Conservation (phyloP, 2,888 invertebrate species). For the Lasioglossum morio region DNA sequence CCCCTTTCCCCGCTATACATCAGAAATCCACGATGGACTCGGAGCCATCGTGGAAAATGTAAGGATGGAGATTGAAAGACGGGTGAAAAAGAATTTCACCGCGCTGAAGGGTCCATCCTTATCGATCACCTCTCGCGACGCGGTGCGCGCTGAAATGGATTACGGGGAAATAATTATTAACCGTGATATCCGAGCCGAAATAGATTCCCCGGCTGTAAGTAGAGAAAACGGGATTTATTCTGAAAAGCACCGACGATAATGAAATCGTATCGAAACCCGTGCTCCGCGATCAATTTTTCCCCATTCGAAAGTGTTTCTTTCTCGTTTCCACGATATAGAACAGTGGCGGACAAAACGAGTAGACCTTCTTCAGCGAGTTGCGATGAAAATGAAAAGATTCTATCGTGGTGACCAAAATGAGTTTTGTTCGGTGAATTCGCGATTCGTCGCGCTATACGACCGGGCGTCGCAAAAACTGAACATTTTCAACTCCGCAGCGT, state of each 20-base stretch:
- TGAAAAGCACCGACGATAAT: background rate
- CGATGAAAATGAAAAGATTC: background rate
- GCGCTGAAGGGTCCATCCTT: background rate
- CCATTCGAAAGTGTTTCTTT: background rate
- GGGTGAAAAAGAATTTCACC: constrained; percentile 36
- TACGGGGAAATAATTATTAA: constrained; percentile 17
- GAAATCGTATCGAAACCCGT: background rate
- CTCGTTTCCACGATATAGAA: background rate
- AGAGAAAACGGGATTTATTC: background rate
- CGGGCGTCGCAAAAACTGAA: background rate
- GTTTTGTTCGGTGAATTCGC: background rate
- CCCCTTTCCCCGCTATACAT: background rate
- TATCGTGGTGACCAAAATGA: background rate
- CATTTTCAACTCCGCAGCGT: background rate
- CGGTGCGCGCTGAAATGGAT: background rate
- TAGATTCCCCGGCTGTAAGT: background rate
- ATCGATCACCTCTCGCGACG: constrained; percentile 7
- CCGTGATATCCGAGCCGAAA: background rate
- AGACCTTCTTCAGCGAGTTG: background rate
- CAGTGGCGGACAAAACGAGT: background rate
- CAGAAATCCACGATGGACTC: background rate
- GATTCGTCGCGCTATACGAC: background rate
- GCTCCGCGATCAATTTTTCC: background rate
- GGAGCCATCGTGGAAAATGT: constrained; percentile 32
- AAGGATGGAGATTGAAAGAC: constrained; percentile 59